Evolutionary conservation across 2,113 vertebrate genomes (phyloP).

Genomic region (Phoxinus phoxinus): DNA sequence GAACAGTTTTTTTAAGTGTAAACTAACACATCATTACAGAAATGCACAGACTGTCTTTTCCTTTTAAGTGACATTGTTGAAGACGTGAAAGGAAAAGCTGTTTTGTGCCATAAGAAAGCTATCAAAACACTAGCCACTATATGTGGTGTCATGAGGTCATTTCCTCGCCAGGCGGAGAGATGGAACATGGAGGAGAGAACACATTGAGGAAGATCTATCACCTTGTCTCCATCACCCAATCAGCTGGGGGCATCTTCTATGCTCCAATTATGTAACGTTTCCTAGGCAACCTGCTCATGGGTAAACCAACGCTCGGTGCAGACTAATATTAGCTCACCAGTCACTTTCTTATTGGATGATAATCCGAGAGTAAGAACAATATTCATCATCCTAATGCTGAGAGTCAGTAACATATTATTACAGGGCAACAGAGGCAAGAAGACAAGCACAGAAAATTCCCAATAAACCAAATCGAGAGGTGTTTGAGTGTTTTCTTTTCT

Average conservation of each 20-base stretch:
- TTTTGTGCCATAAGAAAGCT: background rate
- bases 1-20: background rate
- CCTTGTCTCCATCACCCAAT: constrained; percentile 73
- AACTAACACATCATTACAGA: background rate
- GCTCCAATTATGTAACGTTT: constrained; percentile 79
- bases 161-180: constrained; percentile 2
- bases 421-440: constrained; percentile 40
- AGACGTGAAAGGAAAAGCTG: background rate
- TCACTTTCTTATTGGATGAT: constrained; percentile 61
- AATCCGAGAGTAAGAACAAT: constrained; percentile 58
- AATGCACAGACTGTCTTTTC: background rate
- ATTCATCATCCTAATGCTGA: constrained; percentile 55
- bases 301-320: constrained; percentile 75
- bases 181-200: constrained; percentile 38
- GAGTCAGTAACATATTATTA: constrained; percentile 63
- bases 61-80: background rate
- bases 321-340: constrained; percentile 78
- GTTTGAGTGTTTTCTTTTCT: background rate
- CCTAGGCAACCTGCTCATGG: constrained; percentile 80
- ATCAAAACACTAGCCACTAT: background rate
- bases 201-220: constrained; percentile 67
- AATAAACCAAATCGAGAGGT: constrained; percentile 3
- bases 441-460: constrained; percentile 53
- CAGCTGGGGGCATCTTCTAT: constrained; percentile 74
- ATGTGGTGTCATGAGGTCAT: constrained; percentile 3